Conservation (phyloP, 2,888 invertebrate genomes). For the Dasypolia templi region DNA sequence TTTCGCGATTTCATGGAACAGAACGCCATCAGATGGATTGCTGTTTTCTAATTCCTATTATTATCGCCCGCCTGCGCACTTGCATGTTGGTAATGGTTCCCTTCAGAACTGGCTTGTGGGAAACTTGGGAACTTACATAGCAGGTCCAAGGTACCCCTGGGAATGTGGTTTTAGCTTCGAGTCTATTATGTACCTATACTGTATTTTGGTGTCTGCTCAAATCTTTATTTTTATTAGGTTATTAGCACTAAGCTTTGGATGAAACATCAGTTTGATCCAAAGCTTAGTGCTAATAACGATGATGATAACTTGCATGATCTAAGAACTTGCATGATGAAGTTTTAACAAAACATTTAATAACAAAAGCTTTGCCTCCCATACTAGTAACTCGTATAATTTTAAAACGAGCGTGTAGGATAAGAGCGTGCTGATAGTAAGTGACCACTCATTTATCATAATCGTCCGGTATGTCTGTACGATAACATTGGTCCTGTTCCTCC, state of each 20-base stretch:
- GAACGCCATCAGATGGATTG: conserved; percentile 45
- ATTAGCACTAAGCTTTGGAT: too few species aligned
- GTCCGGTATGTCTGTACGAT: conserved; percentile 56
- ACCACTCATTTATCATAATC: conserved; percentile 48
- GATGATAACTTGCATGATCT: too few species aligned
- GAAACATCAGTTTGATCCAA: too few species aligned
- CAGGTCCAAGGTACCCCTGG: not conserved
- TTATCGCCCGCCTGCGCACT: conserved; percentile 38
- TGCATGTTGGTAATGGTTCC: conserved; percentile 42
- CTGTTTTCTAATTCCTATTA: conserved; percentile 57
- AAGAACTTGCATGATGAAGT: not conserved
- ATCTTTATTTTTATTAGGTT: too few species aligned
- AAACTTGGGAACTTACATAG: conserved; percentile 53
- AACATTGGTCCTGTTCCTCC: conserved; percentile 34
- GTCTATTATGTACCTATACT: too few species aligned
- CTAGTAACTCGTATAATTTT: conserved; percentile 2
- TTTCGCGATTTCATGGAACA: conserved; percentile 25
- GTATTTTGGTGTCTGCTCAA: too few species aligned
- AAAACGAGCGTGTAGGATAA: conserved; percentile 43
- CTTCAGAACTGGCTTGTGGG: conserved; percentile 21
- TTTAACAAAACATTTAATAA: conserved; percentile 1
- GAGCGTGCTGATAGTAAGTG: conserved; percentile 25
- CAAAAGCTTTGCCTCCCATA: not conserved
- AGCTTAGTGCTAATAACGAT: too few species aligned
- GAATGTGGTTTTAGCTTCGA: too few species aligned